Base-by-base conservation (phyloP, 2,888 invertebrate genomes). In the Athetis lepigone region DNA sequence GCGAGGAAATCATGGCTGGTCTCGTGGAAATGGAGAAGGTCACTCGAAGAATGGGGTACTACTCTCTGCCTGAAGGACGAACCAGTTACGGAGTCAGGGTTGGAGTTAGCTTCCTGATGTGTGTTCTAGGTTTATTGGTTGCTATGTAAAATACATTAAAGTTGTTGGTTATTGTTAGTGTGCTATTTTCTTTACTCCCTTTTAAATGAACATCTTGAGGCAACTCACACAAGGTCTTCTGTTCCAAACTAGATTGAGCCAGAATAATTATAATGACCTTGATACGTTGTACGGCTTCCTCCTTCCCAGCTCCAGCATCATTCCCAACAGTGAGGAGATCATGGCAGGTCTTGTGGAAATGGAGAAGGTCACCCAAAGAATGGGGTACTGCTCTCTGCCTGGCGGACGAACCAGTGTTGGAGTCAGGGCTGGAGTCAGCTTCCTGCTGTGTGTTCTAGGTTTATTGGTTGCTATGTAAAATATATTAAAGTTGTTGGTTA, bases 1-100 rank as follows among this genome's bases (percentile, higher is more conserved):
- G 95, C 55, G 85, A 95, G 67, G 97, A 97, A 87, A 94, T 96
- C 1, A 92, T 97, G 85, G 96, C 96, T 51, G 96, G 95, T 1
- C 82, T 96, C 0, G 55, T 93, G 0, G 93, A 93, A 75, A 94
- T 94, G 89, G 89, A 89, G 88, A 82, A 91, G 86, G 66, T 91
- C 82, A 87, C 91, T 72, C 75, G 86, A 80, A 52, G 55, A 0
- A 62, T 94, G 23, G 89, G 90, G 0, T 92, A 92, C 70, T 92
- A 90, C 40, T 33, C 13, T 2, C 2, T 60, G n/a, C 2, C 4
- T 33, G 9, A 27, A 2, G 2, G 1, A 0, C 5, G 19, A 3
- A 7, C 21, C 8, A 79, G 61, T 37, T 82, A 85, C 29, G 71
- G 83, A 4, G 74, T 40, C 6, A 65, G 56, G 43, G 33, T 81